Percentiles rank a stretch among this genome's conserved stretches.
Evolutionary conservation across 2,888 invertebrate species (phyloP).

Genomic region (Drosophila picticornis): DNA sequence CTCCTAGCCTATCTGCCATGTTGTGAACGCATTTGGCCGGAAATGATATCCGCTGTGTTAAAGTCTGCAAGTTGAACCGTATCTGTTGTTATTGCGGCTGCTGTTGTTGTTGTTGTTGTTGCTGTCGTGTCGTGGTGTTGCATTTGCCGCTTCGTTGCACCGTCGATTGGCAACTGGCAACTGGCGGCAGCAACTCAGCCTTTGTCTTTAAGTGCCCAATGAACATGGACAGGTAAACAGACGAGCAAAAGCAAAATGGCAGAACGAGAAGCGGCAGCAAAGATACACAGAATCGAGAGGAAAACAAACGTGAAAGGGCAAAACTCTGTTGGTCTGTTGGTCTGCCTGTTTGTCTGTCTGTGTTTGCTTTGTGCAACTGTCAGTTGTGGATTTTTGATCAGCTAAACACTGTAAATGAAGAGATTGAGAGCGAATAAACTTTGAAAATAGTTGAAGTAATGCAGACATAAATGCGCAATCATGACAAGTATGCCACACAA

Average conservation of each 20-base stretch:
- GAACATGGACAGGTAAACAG: slow-evolving; percentile 58
- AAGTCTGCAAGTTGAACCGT: slow-evolving; percentile 57
- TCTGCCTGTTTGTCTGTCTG: neutral
- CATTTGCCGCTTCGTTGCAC: slow-evolving; percentile 79
- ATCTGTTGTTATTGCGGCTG: slow-evolving; percentile 15
- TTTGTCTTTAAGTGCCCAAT: slow-evolving; percentile 75
- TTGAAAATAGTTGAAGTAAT: slow-evolving; percentile 12
- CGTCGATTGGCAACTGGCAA: slow-evolving; percentile 58
- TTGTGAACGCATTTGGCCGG: slow-evolving; percentile 77
- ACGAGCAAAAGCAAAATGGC: slow-evolving; percentile 6
- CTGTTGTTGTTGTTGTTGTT: slow-evolving; percentile 33
- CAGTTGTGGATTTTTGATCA: slow-evolving; percentile 42
- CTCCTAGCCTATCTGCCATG: slow-evolving; percentile 39
- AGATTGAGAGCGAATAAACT: neutral
- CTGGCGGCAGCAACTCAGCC: slow-evolving; percentile 42
- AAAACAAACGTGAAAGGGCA: slow-evolving; percentile 7
- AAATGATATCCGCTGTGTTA: slow-evolving; percentile 78
- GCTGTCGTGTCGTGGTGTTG: slow-evolving; percentile 72
- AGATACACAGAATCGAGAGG: neutral
- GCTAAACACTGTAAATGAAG: neutral
- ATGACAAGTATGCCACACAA: neutral
- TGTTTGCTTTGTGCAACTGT: slow-evolving; percentile 59
- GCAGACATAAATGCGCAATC: neutral
- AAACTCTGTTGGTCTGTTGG: slow-evolving; percentile 7
- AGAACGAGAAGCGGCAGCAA: slow-evolving; percentile 4